Conservation (phyloP, 2,113 vertebrate genomes). For the Genyomyrus donnyi region DNA sequence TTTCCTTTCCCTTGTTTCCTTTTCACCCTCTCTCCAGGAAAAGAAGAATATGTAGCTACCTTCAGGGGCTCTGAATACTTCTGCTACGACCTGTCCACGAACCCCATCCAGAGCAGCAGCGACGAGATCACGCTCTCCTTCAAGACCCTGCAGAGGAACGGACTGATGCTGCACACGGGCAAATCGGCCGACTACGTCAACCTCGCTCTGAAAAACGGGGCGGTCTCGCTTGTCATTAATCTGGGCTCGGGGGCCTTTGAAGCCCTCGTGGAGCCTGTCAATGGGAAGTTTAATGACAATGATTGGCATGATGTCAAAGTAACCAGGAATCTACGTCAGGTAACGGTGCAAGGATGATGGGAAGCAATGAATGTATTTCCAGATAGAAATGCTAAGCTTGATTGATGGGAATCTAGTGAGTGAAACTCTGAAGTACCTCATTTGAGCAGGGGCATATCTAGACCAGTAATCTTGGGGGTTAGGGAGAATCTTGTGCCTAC, state of each 20-base stretch:
- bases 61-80: constrained; percentile 99
- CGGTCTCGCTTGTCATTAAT: constrained; percentile 98
- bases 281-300: constrained; percentile 99
- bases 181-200: constrained; percentile 99
- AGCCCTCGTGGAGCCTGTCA: constrained; percentile 98
- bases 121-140: constrained; percentile 98
- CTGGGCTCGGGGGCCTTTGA: constrained; percentile 99
- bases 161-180: constrained; percentile 98
- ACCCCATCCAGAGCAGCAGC: constrained; percentile 98
- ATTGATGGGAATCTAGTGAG: constrained; percentile 29
- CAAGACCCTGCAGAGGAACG: constrained; percentile 97
- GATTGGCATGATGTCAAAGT: constrained; percentile 99
- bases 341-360: constrained; percentile 88
- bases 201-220: constrained; percentile 97
- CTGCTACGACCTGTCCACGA: constrained; percentile 97
- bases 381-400: constrained; percentile 46
- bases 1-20: constrained; percentile 10
- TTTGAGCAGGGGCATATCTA: constrained; percentile 85
- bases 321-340: constrained; percentile 99
- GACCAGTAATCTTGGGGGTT: constrained; percentile 55
- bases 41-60: constrained; percentile 94
- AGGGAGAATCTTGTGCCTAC: background rate
- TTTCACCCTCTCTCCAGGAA: constrained; percentile 68
- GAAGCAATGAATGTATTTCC: constrained; percentile 55
- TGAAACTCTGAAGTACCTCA: constrained; percentile 61